Conservation (phyloP, 1,140 invertebrate species). For the Bombus picipes region DNA sequence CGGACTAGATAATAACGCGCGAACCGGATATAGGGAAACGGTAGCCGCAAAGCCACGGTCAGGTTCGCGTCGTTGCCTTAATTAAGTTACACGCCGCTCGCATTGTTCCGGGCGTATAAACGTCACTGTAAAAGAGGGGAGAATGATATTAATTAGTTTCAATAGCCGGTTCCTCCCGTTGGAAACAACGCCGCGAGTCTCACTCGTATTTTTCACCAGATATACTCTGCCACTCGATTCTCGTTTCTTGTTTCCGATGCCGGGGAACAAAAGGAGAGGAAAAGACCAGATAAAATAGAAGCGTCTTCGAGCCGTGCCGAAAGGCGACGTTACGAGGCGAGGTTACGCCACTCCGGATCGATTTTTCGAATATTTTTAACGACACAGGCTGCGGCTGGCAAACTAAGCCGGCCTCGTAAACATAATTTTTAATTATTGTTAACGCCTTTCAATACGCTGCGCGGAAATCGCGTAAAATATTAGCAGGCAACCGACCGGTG, state of each 20-base stretch:
- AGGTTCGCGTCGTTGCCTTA: conserved; percentile 82
- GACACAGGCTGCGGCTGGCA: not conserved
- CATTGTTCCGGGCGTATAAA: conserved; percentile 80
- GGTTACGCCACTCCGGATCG: not conserved
- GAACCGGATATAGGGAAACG: conserved; percentile 75
- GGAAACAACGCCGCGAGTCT: not conserved
- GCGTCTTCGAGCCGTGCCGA: not conserved
- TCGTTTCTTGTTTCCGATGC: not conserved
- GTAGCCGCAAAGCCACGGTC: conserved; percentile 79
- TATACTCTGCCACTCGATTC: conserved; percentile 5
- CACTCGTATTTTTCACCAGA: conserved; percentile 32
- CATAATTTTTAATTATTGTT: conserved; percentile 51
- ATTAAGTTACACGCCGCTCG: conserved; percentile 82
- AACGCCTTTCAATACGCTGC: conserved; percentile 31
- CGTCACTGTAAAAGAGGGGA: conserved; percentile 76
- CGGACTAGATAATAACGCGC: conserved; percentile 81
- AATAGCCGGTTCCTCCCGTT: conserved; percentile 63
- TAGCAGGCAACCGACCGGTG: not conserved
- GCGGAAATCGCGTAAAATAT: conserved; percentile 40
- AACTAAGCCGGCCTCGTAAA: conserved; percentile 15
- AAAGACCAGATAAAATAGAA: too few species aligned
- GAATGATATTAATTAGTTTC: conserved; percentile 79
- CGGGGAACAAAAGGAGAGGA: not conserved
- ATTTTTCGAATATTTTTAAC: conserved; percentile 38
- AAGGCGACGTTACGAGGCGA: not conserved